Evolutionary conservation across 2,797 vertebrate species (phyloP).

Genomic region (Parambassis ranga): DNA sequence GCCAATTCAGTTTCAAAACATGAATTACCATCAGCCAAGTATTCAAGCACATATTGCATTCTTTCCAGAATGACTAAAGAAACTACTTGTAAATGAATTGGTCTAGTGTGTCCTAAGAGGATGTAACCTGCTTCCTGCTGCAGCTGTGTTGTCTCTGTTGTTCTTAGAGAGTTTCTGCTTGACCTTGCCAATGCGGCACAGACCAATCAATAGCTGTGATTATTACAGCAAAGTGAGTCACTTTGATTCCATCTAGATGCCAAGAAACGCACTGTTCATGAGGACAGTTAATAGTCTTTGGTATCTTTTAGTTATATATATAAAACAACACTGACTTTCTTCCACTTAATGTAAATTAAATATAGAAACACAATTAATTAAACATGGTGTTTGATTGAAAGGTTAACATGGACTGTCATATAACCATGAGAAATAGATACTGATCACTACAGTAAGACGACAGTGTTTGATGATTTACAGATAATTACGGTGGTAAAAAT

Average conservation of each 20-base stretch:
- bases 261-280: constrained; percentile 54
- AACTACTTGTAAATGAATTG: constrained; percentile 13
- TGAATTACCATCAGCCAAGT: not conserved
- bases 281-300: constrained; percentile 32
- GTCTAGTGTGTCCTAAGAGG: constrained; percentile 28
- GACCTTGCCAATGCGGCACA: constrained; percentile 54
- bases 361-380: too few relatives aligned
- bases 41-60: not conserved
- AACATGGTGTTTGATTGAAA: too few relatives aligned
- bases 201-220: constrained; percentile 64
- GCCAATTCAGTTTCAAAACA: too few relatives aligned
- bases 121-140: constrained; percentile 40
- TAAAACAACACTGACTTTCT: constrained; percentile 23
- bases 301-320: constrained; percentile 36
- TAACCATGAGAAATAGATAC: too few relatives aligned
- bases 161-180: constrained; percentile 38
- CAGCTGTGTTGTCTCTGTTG: constrained; percentile 17
- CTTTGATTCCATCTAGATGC: constrained; percentile 57
- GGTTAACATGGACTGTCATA: too few relatives aligned
- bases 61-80: not conserved
- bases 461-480: too few relatives aligned
- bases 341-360: not conserved
- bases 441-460: too few relatives aligned
- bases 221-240: constrained; percentile 63
- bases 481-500: too few relatives aligned